Evolutionary conservation across 1,140 invertebrate species (phyloP).

Genomic region (Drosophila melanogaster): Release_6_plus_ISO1_MT NT_037436.4:8471001-8471500

Average conservation of each 20-base stretch:
- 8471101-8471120: not conserved
- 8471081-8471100: constrained; percentile 10
- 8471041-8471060: constrained; percentile 55
- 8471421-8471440: constrained; percentile 68
- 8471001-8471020: constrained; percentile 75
- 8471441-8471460: constrained; percentile 57
- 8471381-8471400: constrained; percentile 71
- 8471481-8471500: constrained; percentile 49
- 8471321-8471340: constrained; percentile 82
- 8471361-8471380: constrained; percentile 59
- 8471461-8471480: constrained; percentile 16
- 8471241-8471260: constrained; percentile 60
- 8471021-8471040: constrained; percentile 79
- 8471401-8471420: constrained; percentile 60
- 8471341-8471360: constrained; percentile 59
- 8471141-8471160: constrained; percentile 68
- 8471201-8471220: constrained; percentile 31
- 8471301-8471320: constrained; percentile 79
- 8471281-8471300: constrained; percentile 76
- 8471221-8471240: constrained; percentile 60
- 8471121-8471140: not conserved
- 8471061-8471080: constrained; percentile 21
- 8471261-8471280: constrained; percentile 67
- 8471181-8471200: constrained; percentile 29
- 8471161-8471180: constrained; percentile 54